Percentiles rank a stretch among this genome's conserved stretches.
phyloP scores from a whole-genome alignment of 2,113 vertebrate species.

The Hippoglossus stenolepis region DNA sequence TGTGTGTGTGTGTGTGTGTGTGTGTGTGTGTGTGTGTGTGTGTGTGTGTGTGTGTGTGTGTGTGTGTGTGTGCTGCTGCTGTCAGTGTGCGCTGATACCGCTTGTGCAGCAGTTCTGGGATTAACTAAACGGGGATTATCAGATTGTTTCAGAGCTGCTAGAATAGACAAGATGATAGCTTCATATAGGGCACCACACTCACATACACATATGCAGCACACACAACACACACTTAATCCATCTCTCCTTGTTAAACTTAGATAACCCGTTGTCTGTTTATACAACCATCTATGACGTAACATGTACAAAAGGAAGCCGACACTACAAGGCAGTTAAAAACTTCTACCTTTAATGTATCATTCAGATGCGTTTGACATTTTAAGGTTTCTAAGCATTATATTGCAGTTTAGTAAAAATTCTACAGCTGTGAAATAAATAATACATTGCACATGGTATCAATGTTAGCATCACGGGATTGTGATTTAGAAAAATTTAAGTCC shows the following conservation, averaged over 20 bases:
- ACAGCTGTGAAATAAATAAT: conserved; percentile 58
- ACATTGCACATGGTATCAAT: conserved; percentile 45
- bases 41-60: too few relatives aligned
- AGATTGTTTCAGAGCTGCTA: conserved; percentile 75
- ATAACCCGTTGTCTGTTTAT: conserved; percentile 43
- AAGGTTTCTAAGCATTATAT: conserved; percentile 68
- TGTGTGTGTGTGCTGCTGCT: conserved; percentile 3
- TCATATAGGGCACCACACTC: conserved; percentile 64
- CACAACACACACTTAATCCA: conserved; percentile 59
- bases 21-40: too few relatives aligned
- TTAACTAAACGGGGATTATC: conserved; percentile 81
- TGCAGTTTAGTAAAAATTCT: conserved; percentile 65
- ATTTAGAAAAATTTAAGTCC: conserved; percentile 35
- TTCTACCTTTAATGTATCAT: conserved; percentile 80
- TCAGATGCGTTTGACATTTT: conserved; percentile 60
- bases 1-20: not conserved
- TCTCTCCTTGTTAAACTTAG: conserved; percentile 42
- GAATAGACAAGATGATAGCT: conserved; percentile 73
- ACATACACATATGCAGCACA: conserved; percentile 31
- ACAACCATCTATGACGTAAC: not conserved
- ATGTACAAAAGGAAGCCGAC: conserved; percentile 68
- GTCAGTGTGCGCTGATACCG: conserved; percentile 47
- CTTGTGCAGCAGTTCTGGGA: conserved; percentile 77
- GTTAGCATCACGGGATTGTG: conserved; percentile 26
- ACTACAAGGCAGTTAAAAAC: conserved; percentile 78